Percentiles rank a stretch among this genome's conserved stretches.
Evolutionary conservation across 2,113 vertebrate species (phyloP).

Genomic region (Crotalus helleri): DNA sequence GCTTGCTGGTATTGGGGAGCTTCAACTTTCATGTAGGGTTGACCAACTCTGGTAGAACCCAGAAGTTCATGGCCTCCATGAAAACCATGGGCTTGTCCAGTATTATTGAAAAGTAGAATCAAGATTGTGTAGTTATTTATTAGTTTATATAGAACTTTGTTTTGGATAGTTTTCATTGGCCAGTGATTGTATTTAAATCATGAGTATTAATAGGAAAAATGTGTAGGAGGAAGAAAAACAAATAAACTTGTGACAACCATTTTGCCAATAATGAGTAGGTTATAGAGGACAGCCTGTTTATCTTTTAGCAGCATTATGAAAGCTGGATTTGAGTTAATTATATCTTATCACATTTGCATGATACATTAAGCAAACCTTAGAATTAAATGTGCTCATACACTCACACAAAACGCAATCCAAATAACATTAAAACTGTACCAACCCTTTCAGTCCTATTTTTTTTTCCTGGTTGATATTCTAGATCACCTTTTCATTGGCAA

Average conservation of each 20-base stretch:
- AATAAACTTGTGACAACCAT: neutral
- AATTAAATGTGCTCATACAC: neutral
- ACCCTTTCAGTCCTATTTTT: neutral
- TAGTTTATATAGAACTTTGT: neutral
- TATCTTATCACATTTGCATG: neutral
- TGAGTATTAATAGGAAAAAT: neutral
- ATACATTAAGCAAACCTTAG: neutral
- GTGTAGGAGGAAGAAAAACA: constrained; percentile 6
- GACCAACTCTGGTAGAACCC: neutral
- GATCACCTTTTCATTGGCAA: neutral
- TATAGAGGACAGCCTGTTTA: neutral
- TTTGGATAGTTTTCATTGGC: neutral
- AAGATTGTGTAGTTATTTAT: constrained; percentile 1
- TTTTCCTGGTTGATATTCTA: neutral
- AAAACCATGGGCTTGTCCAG: neutral
- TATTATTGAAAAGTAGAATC: neutral
- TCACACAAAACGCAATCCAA: neutral
- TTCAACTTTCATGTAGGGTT: neutral
- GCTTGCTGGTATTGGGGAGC: neutral
- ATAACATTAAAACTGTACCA: neutral
- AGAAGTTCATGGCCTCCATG: neutral
- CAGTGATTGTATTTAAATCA: constrained; percentile 8
- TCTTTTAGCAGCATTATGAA: neutral
- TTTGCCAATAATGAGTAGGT: neutral
- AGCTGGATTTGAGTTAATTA: neutral